These are phyloP conservation scores for Pocillopora grandis DNA, from an alignment of 92 coral and sea anemone genomes.

Conservation along the genomic window DNA sequence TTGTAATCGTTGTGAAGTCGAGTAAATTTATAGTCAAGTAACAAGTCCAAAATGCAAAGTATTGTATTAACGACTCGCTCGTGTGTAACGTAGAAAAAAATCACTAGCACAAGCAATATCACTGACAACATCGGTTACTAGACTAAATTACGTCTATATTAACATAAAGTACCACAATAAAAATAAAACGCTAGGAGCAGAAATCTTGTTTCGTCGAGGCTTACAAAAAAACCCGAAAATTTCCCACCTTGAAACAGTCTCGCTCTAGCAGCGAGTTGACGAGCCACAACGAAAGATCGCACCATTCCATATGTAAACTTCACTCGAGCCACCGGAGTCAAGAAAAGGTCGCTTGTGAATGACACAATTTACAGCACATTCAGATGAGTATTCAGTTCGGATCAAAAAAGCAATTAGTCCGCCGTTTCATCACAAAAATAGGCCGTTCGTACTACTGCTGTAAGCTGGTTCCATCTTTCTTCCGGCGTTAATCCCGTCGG, in stretches of 20 bases:
- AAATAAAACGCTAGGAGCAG: neutral
- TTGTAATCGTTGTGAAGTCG: neutral
- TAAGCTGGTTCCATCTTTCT: constrained; percentile 39
- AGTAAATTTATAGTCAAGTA: neutral
- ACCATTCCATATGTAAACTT: constrained; percentile 78
- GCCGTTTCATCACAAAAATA: constrained; percentile 23
- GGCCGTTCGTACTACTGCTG: neutral
- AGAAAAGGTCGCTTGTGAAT: constrained; percentile 5
- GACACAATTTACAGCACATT: constrained; percentile 10
- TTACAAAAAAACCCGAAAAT: neutral
- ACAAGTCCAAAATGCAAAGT: neutral
- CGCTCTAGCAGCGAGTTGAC: constrained; percentile 88
- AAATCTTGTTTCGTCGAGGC: neutral
- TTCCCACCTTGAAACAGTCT: constrained; percentile 93
- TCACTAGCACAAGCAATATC: constrained; percentile 8
- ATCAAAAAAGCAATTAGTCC: neutral
- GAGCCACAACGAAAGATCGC: constrained; percentile 89
- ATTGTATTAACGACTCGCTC: constrained; percentile 9
- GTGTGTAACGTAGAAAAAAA: neutral
- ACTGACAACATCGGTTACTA: neutral
- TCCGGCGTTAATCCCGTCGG: neutral
- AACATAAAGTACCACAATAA: constrained; percentile 23
- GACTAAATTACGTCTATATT: constrained; percentile 8
- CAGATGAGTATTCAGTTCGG: neutral
- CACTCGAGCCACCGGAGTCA: constrained; percentile 18